Conservation (phyloP, 2,797 vertebrate species). For the Silurus aristotelis region DNA sequence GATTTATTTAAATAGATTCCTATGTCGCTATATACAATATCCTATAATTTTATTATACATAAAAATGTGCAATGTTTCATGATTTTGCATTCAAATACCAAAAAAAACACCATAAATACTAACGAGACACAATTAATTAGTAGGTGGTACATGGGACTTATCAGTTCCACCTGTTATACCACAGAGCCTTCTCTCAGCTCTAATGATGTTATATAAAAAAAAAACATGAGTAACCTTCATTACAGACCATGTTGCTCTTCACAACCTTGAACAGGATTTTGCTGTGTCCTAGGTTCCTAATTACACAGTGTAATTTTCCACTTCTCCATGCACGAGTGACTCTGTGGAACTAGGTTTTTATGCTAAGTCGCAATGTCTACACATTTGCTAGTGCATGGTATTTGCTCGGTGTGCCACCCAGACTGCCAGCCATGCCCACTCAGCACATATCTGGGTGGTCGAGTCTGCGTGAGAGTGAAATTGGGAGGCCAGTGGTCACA, state of each 20-base stretch:
- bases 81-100: neutral
- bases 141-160: neutral
- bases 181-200: neutral
- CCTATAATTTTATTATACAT: neutral
- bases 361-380: constrained; percentile 59
- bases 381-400: constrained; percentile 59
- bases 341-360: constrained; percentile 58
- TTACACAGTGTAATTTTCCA: constrained; percentile 52
- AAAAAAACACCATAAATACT: neutral
- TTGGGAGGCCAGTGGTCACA: constrained; percentile 12
- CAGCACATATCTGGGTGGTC: constrained; percentile 55
- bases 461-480: neutral
- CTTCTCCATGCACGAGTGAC: constrained; percentile 53
- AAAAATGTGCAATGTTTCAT: neutral
- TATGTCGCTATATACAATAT: neutral
- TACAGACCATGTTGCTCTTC: neutral
- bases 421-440: constrained; percentile 57
- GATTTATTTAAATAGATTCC: constrained; percentile 41
- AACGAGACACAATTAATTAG: neutral
- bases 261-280: constrained; percentile 47
- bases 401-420: constrained; percentile 67
- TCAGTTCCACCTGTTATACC: constrained; percentile 9
- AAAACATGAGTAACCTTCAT: constrained; percentile 3
- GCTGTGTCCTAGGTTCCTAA: constrained; percentile 27
- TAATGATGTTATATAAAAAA: neutral